A percentile compares a stretch with the other conserved stretches of the same genome.
These are phyloP conservation scores for Neodontobutis hainanensis DNA, from an alignment of 2,113 vertebrate genomes.

Conservation along the genomic window DNA sequence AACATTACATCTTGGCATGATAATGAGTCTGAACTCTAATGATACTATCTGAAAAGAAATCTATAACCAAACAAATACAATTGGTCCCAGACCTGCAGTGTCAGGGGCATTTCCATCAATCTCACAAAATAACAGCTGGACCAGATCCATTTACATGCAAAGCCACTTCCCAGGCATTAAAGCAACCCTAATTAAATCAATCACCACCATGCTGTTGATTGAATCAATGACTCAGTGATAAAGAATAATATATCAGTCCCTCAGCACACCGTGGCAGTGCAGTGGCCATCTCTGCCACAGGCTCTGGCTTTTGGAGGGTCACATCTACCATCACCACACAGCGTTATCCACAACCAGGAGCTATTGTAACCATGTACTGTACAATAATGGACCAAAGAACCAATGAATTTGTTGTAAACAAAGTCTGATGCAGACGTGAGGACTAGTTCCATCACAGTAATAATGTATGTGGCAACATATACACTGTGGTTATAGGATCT, in stretches of 20 bases:
- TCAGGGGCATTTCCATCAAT: slow-evolving; percentile 11
- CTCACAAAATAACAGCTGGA: slow-evolving; percentile 10
- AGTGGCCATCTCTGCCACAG: not conserved
- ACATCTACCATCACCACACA: not conserved
- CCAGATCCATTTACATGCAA: slow-evolving; percentile 28
- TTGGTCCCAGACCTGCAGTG: not conserved
- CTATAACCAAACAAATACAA: not conserved
- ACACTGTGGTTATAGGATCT: too few species aligned
- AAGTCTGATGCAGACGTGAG: too few species aligned
- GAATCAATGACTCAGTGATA: slow-evolving; percentile 37
- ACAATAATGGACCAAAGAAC: too few species aligned
- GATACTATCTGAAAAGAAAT: not conserved
- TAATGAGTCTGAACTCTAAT: not conserved
- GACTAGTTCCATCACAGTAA: too few species aligned
- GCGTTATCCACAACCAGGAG: too few species aligned
- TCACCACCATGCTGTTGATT: slow-evolving; percentile 34
- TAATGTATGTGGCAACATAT: too few species aligned
- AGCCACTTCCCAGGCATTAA: slow-evolving; percentile 16
- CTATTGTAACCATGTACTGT: too few species aligned
- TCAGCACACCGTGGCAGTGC: slow-evolving; percentile 16
- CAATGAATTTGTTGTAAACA: too few species aligned
- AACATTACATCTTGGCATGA: too few species aligned
- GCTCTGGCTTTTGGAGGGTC: not conserved
- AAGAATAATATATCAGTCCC: slow-evolving; percentile 46
- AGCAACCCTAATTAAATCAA: slow-evolving; percentile 49